Conservation (phyloP, 1,140 invertebrate species). For the Philotrypesis tridentata region DNA sequence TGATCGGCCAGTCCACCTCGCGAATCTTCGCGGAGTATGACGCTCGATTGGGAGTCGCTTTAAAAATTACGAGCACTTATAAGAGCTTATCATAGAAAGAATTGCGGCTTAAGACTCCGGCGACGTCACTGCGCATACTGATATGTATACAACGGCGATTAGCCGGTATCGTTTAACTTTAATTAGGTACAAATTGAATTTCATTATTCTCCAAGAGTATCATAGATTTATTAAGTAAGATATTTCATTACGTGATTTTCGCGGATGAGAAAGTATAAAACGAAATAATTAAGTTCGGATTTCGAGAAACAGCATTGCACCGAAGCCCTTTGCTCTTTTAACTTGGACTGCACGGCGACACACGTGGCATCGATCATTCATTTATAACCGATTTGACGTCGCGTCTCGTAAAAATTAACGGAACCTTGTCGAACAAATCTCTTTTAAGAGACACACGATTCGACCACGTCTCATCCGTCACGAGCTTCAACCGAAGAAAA, state of each 20-base stretch:
- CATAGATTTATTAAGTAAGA: constrained; percentile 32
- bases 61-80: constrained; percentile 30
- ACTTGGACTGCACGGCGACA: neutral
- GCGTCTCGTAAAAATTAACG: neutral
- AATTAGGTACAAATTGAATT: constrained; percentile 38
- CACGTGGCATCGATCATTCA: neutral
- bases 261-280: neutral
- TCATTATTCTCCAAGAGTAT: constrained; percentile 11
- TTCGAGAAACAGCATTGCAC: constrained; percentile 32
- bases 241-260: constrained; percentile 4
- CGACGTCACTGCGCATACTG: neutral
- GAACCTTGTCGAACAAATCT: neutral
- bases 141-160: neutral
- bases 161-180: neutral
- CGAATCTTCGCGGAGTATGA: neutral
- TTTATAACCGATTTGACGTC: neutral
- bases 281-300: neutral
- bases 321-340: constrained; percentile 22
- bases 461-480: constrained; percentile 6
- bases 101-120: neutral
- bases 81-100: constrained; percentile 20
- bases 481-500: neutral
- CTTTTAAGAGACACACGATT: constrained; percentile 16
- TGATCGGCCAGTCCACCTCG: neutral
- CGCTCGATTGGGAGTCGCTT: neutral